phyloP scores from a whole-genome alignment of 2,797 vertebrate species.

The Aldrovandia affinis region DNA sequence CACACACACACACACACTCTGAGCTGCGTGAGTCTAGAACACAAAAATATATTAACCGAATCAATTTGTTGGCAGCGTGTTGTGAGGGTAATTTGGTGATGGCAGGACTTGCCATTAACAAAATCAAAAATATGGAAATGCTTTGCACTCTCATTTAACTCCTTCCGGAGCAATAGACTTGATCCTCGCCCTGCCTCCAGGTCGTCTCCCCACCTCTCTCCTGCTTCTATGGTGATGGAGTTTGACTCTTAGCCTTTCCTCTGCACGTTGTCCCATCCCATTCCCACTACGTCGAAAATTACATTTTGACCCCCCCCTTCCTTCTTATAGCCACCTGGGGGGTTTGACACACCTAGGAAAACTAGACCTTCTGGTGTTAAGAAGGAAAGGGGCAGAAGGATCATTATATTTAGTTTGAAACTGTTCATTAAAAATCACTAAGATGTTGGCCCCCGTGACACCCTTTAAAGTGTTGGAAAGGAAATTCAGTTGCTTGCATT shows the following conservation, averaged over 20 bases:
- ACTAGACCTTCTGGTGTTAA: no score
- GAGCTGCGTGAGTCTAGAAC: not conserved
- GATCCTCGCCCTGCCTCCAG: not conserved
- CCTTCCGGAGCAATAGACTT: not conserved
- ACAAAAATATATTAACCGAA: constrained; percentile 63
- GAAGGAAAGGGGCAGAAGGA: no score
- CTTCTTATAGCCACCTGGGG: not conserved
- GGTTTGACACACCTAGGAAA: no score
- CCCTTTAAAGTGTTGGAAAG: not conserved
- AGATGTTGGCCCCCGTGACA: not conserved
- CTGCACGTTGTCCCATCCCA: no score
- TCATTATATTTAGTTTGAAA: not conserved
- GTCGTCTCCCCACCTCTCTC: not conserved
- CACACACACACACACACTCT: not conserved
- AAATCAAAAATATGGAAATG: constrained; percentile 67
- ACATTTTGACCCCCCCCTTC: not conserved
- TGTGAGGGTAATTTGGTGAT: constrained; percentile 64
- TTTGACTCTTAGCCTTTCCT: not conserved
- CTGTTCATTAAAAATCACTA: not conserved
- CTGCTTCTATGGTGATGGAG: constrained; percentile 16
- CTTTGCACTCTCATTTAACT: constrained; percentile 47
- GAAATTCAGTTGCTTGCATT: not conserved
- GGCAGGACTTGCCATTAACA: constrained; percentile 63
- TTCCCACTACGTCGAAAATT: not conserved
- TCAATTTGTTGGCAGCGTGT: constrained; percentile 55